Conservation (phyloP, 1,140 invertebrate genomes). For the Pseudobourletiella spinata region DNA sequence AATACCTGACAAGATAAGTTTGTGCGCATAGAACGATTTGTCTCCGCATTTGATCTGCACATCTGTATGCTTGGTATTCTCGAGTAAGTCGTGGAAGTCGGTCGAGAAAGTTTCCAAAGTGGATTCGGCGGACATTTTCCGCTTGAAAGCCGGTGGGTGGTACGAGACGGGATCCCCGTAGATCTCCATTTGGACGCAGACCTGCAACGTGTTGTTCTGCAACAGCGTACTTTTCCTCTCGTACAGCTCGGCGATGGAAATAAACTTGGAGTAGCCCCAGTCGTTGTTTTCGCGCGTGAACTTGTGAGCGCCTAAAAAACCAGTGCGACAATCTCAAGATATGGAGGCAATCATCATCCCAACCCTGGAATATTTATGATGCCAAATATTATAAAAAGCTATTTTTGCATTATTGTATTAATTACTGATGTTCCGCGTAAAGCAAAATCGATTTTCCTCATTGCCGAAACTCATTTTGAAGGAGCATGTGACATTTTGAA, state of each 20-base stretch:
- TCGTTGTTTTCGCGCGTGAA: not conserved
- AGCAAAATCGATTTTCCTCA: not conserved
- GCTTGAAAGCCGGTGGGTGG: not conserved
- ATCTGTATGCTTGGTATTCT: not conserved
- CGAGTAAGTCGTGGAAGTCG: not conserved
- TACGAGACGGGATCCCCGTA: not conserved
- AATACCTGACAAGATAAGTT: not conserved
- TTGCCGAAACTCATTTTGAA: not conserved
- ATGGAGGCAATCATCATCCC: not conserved
- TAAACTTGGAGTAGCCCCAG: conserved; percentile 1
- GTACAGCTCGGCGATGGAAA: not conserved
- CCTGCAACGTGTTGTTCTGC: not conserved
- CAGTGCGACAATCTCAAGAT: not conserved
- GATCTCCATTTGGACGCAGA: not conserved
- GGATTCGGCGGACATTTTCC: not conserved
- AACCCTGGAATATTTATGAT: no score
- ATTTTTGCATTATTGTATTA: not conserved
- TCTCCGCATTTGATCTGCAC: not conserved
- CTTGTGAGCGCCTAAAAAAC: not conserved
- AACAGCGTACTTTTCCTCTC: not conserved
- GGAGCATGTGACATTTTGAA: not conserved
- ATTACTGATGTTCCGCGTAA: not conserved
- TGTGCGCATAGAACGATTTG: not conserved
- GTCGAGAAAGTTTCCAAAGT: not conserved
- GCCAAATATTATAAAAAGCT: not conserved